Conservation (phyloP, 2,113 vertebrate species). For the Thamnophis sirtalis region DNA sequence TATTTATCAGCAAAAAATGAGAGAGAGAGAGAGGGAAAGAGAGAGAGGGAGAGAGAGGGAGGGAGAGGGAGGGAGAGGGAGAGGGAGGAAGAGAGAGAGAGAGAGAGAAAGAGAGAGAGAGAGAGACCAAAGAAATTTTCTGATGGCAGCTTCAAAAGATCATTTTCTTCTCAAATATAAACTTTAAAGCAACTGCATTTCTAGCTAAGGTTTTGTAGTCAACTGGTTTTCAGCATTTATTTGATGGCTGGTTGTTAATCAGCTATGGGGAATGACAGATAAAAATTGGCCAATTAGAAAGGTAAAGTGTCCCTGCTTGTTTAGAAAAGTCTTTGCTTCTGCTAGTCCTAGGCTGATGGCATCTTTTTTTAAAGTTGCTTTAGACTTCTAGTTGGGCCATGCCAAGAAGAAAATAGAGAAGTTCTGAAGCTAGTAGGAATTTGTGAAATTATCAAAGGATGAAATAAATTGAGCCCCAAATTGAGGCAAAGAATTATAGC, state of each 20-base stretch:
- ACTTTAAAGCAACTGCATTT: not conserved
- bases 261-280: not conserved
- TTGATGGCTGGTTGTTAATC: not conserved
- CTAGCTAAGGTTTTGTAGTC: not conserved
- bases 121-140: not conserved
- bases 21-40: too few species aligned
- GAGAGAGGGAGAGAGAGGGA: too few species aligned
- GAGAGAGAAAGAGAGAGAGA: too few species aligned
- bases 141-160: not conserved
- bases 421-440: not conserved
- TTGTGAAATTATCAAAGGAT: not conserved
- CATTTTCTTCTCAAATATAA: not conserved
- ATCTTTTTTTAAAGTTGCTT: not conserved
- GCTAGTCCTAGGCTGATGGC: not conserved
- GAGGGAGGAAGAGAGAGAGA: too few species aligned
- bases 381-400: not conserved
- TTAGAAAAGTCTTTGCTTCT: not conserved
- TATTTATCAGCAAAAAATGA: too few species aligned
- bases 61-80: too few species aligned
- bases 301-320: not conserved
- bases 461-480: not conserved
- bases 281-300: not conserved
- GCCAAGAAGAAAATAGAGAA: not conserved
- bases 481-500: not conserved
- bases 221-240: not conserved